Evolutionary conservation across 2,797 vertebrate species (phyloP), one percentile per base, ranked within the genome.

Genomic region (Austrolebias charrua): DNA sequence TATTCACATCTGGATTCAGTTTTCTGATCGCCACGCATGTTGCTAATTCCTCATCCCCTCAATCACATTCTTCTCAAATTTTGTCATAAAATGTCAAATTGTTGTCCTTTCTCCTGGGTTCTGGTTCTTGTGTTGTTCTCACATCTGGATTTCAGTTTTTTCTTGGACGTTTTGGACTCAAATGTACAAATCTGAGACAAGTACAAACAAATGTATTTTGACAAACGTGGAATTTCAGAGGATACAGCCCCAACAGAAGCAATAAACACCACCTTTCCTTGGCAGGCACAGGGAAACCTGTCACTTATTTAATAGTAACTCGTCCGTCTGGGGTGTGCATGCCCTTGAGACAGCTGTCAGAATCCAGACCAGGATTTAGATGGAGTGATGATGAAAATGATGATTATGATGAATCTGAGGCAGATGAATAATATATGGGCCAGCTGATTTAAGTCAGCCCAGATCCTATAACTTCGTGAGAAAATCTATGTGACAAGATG

Each of bases 361-460:
- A 75, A 62, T 62, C 42, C 75, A 50, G 64, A 62, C 50, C 64
- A 55, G 66, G 4, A 47, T 73, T 76, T 60, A 82, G 82, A 88
- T 73, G 76, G 80, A 72, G 68, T 74, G 80, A 84, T 79, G 79
- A 38, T 33, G 31, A 6, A 6, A 6, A 33, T 33, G 31, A 33
- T 33, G 31, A 3, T 33, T 5, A 71, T 82, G 81, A 89, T 85
- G 81, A 88, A 92, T 88, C 66, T 69, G 74, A 82, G 85, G 80
- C 75, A 76, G 80, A 89, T 92, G 88, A 92, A 92, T 92, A 88
- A 93, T 91, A 86, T 82, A 93, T 92, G 77, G 76, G 71, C 42
- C 69, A 69, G 74, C 83, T 90, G 89, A 90, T 90, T 90, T 88
- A 80, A 88, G 66, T 79, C 72, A 71, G 76, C 50, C 64, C 24